Conservation (phyloP, 2,797 vertebrate species). For the Pangasius sanitwongsei region DNA sequence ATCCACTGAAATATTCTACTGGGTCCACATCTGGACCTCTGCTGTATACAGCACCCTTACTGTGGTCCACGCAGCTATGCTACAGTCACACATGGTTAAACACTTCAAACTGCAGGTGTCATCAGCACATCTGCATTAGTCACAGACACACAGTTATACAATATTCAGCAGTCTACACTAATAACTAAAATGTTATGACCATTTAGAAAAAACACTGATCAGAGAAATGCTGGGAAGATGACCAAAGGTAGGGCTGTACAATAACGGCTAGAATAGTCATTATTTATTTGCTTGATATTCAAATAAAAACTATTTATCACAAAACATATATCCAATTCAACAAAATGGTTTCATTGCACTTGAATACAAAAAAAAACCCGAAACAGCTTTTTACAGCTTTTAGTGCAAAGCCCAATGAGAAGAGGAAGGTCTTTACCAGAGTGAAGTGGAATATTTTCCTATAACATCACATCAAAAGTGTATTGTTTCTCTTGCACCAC, state of each 20-base stretch:
- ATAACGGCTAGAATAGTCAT: not conserved
- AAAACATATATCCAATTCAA: not conserved
- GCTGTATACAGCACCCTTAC: no score
- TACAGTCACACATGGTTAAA: not conserved
- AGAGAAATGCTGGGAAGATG: not conserved
- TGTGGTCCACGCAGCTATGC: no score
- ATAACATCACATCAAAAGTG: not conserved
- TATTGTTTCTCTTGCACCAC: not conserved
- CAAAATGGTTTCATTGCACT: not conserved
- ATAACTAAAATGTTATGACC: not conserved
- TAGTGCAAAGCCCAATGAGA: not conserved
- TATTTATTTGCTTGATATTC: no score
- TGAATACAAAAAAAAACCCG: not conserved
- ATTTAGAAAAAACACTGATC: not conserved
- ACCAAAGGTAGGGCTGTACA: not conserved
- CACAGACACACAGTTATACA: not conserved
- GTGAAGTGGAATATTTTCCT: not conserved
- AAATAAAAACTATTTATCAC: not conserved
- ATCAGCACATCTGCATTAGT: not conserved
- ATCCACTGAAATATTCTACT: not conserved
- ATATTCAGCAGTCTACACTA: not conserved
- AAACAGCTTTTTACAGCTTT: not conserved
- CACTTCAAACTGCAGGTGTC: not conserved
- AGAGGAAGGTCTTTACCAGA: not conserved
- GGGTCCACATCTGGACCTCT: not conserved